Evolutionary conservation across 2,888 invertebrate species (phyloP).

Genomic region (Athalia circularis): DNA sequence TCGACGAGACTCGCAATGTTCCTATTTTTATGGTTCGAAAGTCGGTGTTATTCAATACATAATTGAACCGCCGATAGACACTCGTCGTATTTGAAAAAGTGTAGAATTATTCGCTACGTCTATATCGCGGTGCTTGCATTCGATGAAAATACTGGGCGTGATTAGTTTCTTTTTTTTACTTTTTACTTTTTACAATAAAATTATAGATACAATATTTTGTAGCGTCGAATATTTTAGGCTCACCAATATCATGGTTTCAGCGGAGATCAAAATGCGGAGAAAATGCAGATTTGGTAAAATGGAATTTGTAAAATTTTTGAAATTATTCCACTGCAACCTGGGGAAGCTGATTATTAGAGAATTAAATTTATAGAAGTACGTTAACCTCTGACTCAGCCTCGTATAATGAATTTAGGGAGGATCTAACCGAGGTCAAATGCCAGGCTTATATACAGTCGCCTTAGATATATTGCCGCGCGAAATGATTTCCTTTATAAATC

Average conservation of each 20-base stretch:
- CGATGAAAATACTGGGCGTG: no score
- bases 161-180: no score
- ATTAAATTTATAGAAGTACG: slow-evolving; percentile 33
- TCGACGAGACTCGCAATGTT: neutral
- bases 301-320: neutral
- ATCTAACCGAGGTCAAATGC: slow-evolving; percentile 40
- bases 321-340: slow-evolving; percentile 9
- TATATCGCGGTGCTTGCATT: no score
- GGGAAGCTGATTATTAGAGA: neutral
- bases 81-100: neutral
- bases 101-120: no score
- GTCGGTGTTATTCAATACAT: slow-evolving; percentile 19
- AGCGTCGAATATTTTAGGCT: no score
- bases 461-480: slow-evolving; percentile 63
- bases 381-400: slow-evolving; percentile 26
- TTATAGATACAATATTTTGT: no score
- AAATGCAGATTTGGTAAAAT: no score
- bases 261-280: no score
- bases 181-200: no score
- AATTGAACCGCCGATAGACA: neutral
- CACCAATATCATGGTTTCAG: no score
- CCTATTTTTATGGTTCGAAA: neutral
- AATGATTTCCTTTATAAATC: slow-evolving; percentile 73
- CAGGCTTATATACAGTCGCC: slow-evolving; percentile 35
- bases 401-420: slow-evolving; percentile 41